Conservation (phyloP, 2,113 vertebrate genomes). For the Tachysurus fulvidraco region DNA sequence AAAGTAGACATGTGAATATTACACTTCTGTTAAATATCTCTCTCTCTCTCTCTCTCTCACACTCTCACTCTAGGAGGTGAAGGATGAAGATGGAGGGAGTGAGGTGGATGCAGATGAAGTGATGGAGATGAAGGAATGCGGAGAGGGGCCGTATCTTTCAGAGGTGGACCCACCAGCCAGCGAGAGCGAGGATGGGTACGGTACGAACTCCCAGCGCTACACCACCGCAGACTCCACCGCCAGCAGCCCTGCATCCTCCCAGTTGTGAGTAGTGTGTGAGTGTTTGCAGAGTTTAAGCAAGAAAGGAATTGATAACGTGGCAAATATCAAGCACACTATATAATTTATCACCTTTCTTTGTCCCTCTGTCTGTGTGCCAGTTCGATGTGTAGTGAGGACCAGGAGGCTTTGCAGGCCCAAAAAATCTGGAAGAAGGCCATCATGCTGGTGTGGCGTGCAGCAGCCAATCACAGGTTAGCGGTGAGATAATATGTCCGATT, state of each 20-base stretch:
- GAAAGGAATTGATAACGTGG: no score
- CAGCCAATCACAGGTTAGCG: slow-evolving; percentile 94
- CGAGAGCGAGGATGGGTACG: slow-evolving; percentile 97
- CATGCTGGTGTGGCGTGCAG: slow-evolving; percentile 99
- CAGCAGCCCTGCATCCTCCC: slow-evolving; percentile 98
- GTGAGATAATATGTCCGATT: no score
- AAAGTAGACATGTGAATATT: neutral
- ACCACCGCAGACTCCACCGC: slow-evolving; percentile 91
- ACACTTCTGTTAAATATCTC: neutral
- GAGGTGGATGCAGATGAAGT: slow-evolving; percentile 86
- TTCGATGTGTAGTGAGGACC: slow-evolving; percentile 97
- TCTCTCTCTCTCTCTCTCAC: neutral
- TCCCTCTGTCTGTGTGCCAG: slow-evolving; percentile 63
- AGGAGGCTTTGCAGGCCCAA: slow-evolving; percentile 97
- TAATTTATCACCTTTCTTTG: neutral
- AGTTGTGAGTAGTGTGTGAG: slow-evolving; percentile 83
- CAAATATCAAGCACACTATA: neutral
- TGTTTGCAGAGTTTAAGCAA: neutral
- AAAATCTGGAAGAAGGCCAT: slow-evolving; percentile 99
- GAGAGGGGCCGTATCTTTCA: slow-evolving; percentile 91
- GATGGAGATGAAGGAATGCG: slow-evolving; percentile 91
- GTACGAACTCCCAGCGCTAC: slow-evolving; percentile 92
- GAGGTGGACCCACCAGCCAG: slow-evolving; percentile 94
- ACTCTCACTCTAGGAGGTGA: slow-evolving; percentile 78
- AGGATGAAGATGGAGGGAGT: slow-evolving; percentile 93